Evolutionary conservation across 2,113 vertebrate genomes (phyloP), one percentile per base, ranked within the genome.

Genomic region (Tretioscincus oriximinensis): DNA sequence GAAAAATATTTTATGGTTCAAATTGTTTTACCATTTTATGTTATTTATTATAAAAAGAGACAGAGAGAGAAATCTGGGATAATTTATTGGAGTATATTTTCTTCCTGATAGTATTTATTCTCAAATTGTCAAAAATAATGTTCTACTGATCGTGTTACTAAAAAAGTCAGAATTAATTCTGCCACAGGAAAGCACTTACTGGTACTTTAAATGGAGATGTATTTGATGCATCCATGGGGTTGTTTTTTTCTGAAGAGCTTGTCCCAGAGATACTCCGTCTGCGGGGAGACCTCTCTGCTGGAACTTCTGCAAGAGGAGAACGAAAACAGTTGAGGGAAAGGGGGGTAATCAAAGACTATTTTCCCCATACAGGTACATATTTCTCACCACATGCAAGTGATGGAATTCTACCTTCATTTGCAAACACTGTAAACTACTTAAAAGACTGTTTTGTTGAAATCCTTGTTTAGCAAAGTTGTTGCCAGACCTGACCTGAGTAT

Each of bases 161-260:
- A 66, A 14, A 16, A 21, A 51, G 10, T 67, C 67, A 45, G 54
- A 28, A 51, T 67, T 41, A 69, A 22, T 81, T 63, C 63, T 79
- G 16, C 72, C 68, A 87, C 64, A 81, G 85, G 66, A 87, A 31
- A 81, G 41, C 20, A 95, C 97, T 97, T 94, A 99, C 98, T 80
- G 97, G 95, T 45, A 99, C 98, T 97, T 97, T 98, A 91, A 99
- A 99, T 24, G 98, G 98, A 71, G 98, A 99, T 9, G 97, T 96
- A 91, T 95, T 97, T 0, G 96, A 94, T 47, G 91, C 95, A 78
- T 98, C 98, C 86, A 96, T 94, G 47, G 96, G 91, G 82, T 88
- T 94, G 88, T 93, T 95, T 91, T 98, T 99, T 90, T 99, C 98
- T 24, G 97, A 96, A 49, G 95, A 95, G 87, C 96, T 96, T 91